Percentiles rank a stretch among this genome's conserved stretches.
Conservation (phyloP, 2,888 invertebrate species). For the Orchesella flavescens region DNA sequence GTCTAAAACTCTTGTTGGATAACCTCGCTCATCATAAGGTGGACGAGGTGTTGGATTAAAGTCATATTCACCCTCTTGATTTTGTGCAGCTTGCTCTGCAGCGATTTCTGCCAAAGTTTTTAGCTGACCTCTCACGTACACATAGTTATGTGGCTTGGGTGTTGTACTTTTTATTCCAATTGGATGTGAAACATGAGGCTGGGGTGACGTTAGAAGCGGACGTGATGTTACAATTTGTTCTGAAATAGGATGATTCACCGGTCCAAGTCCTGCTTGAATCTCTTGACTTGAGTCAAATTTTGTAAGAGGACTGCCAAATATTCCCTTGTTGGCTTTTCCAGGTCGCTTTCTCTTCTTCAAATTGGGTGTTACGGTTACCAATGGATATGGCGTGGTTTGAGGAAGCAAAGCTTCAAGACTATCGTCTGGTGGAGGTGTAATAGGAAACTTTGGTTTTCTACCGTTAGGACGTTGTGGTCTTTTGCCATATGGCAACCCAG, state of each 20-base stretch:
- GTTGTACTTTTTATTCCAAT: conserved; percentile 66
- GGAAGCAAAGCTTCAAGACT: conserved; percentile 66
- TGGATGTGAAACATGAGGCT: conserved; percentile 43
- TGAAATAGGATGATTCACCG: conserved; percentile 34
- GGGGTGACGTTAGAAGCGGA: conserved; percentile 49
- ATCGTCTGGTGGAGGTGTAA: conserved; percentile 71
- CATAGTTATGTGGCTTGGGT: conserved; percentile 69
- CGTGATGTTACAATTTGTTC: conserved; percentile 48
- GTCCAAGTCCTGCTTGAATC: conserved; percentile 49
- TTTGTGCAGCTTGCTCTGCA: conserved; percentile 63
- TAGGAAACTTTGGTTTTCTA: conserved; percentile 71
- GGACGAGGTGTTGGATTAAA: conserved; percentile 68
- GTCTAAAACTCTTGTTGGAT: conserved; percentile 69
- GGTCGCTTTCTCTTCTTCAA: conserved; percentile 67
- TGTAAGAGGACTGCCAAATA: conserved; percentile 48
- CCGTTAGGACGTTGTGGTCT: conserved; percentile 70
- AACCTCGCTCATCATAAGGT: conserved; percentile 70
- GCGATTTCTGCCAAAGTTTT: conserved; percentile 70
- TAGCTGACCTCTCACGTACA: conserved; percentile 71
- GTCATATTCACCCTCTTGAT: conserved; percentile 60
- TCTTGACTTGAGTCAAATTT: conserved; percentile 64
- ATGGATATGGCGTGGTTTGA: conserved; percentile 56
- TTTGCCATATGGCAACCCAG: conserved; percentile 58
- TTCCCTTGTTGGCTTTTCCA: conserved; percentile 63
- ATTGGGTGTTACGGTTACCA: conserved; percentile 35